Evolutionary conservation across 1,140 invertebrate genomes (phyloP).

Genomic region (Theocolax elegans): DNA sequence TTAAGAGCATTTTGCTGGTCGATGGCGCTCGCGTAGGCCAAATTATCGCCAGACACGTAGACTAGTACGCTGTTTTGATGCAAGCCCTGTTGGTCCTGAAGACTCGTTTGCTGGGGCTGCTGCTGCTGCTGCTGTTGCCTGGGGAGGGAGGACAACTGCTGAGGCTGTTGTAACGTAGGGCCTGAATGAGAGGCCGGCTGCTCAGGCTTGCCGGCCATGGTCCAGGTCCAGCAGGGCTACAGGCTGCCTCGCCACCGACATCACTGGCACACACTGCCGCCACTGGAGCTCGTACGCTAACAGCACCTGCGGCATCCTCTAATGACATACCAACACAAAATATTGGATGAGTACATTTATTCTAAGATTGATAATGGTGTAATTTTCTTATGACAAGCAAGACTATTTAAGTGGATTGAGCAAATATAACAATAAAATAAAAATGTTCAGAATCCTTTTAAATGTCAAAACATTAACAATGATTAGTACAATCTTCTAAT

Average conservation of each 20-base stretch:
- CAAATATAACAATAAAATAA: no score
- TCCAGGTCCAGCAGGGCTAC: conserved; percentile 67
- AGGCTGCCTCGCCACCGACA: conserved; percentile 65
- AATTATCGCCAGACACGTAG: conserved; percentile 66
- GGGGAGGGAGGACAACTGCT: conserved; percentile 50
- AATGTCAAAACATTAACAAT: no score
- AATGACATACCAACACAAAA: conserved; percentile 6
- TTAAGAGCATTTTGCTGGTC: conserved; percentile 55
- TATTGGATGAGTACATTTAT: no score
- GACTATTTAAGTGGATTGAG: no score
- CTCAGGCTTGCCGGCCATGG: conserved; percentile 69
- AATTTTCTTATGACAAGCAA: no score
- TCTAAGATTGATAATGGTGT: no score
- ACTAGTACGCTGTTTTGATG: conserved; percentile 61
- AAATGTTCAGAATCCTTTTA: no score
- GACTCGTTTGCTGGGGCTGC: conserved; percentile 37
- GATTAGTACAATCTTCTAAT: no score
- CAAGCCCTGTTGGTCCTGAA: conserved; percentile 50
- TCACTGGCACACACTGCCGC: conserved; percentile 66
- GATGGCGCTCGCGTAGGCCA: conserved; percentile 62
- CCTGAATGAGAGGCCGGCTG: conserved; percentile 64
- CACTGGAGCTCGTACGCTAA: conserved; percentile 56
- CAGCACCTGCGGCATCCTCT: conserved; percentile 66
- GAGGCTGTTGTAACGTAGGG: conserved; percentile 60
- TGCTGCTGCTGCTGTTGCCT: conserved; percentile 24